A percentile compares a stretch with the other conserved stretches of the same genome.
phyloP scores from a whole-genome alignment of 2,797 vertebrate species.

The Apogon hyalosoma region DNA sequence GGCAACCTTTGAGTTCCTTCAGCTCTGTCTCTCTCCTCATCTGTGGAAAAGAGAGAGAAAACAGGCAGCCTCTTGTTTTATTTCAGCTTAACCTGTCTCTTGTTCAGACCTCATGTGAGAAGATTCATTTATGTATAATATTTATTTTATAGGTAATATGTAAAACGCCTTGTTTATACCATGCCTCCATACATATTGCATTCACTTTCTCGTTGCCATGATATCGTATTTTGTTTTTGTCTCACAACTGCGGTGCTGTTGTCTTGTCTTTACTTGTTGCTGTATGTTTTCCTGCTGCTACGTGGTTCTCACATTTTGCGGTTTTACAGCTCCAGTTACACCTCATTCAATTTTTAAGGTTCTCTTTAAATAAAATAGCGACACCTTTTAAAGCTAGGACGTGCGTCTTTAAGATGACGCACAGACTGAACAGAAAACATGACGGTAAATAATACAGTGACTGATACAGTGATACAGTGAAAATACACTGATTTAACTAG shows the following conservation, averaged over 20 bases:
- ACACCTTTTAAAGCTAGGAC: not conserved
- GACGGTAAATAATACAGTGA: too few species aligned
- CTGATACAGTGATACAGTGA: too few species aligned
- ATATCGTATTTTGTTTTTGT: conserved; percentile 1
- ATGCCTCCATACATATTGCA: too few species aligned
- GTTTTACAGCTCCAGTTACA: not conserved
- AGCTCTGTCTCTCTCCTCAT: conserved; percentile 4
- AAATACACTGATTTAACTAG: not conserved
- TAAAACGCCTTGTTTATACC: not conserved
- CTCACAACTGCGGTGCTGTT: not conserved
- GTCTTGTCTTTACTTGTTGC: not conserved
- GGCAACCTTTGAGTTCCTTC: conserved; percentile 44
- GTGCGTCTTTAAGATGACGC: not conserved
- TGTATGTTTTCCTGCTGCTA: not conserved
- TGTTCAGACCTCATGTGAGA: conserved; percentile 17
- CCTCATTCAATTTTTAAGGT: not conserved
- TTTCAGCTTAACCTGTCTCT: conserved; percentile 20
- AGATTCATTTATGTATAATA: not conserved
- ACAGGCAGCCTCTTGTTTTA: conserved; percentile 53
- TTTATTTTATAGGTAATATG: not conserved
- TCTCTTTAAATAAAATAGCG: not conserved
- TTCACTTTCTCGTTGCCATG: not conserved
- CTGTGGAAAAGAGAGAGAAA: conserved; percentile 12
- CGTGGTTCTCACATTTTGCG: conserved; percentile 1
- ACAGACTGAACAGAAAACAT: too few species aligned